Conservation (phyloP, 2,888 invertebrate species). For the Cataglyphis albicans region DNA sequence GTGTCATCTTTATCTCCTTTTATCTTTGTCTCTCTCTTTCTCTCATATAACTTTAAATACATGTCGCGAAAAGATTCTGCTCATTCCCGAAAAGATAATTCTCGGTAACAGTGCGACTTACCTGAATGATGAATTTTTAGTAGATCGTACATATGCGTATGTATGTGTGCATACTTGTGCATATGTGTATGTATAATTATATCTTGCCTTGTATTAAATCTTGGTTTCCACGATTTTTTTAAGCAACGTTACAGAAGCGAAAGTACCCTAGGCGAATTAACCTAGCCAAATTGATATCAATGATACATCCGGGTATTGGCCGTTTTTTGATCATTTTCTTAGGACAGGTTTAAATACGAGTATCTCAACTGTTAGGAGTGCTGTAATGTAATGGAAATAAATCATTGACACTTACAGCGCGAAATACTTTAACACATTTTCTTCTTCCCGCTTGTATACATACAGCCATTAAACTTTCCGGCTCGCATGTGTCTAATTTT, state of each 20-base stretch:
- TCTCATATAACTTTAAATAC: slow-evolving; percentile 12
- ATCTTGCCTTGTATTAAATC: slow-evolving; percentile 54
- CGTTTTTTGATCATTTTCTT: slow-evolving; percentile 54
- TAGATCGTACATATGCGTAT: slow-evolving; percentile 51
- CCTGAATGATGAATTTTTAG: slow-evolving; percentile 34
- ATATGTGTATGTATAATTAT: slow-evolving; percentile 50
- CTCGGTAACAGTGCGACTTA: slow-evolving; percentile 35
- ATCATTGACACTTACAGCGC: slow-evolving; percentile 64
- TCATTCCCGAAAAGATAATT: slow-evolving; percentile 33
- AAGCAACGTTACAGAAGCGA: slow-evolving; percentile 43
- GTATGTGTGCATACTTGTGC: slow-evolving; percentile 29
- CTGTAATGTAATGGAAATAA: slow-evolving; percentile 66
- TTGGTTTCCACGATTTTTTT: slow-evolving; percentile 63
- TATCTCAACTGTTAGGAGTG: slow-evolving; percentile 57
- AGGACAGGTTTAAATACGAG: slow-evolving; percentile 60
- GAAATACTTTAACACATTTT: neutral
- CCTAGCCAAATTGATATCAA: slow-evolving; percentile 25
- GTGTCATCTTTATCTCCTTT: slow-evolving; percentile 13
- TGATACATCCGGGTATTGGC: slow-evolving; percentile 33
- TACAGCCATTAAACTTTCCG: slow-evolving; percentile 3
- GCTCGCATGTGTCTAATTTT: slow-evolving; percentile 21
- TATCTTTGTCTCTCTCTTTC: slow-evolving; percentile 9
- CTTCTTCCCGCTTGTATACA: neutral
- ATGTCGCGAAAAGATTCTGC: slow-evolving; percentile 11
- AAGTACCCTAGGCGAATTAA: slow-evolving; percentile 32